Percentiles rank a stretch among this genome's conserved stretches.
These are phyloP conservation scores for Morone chrysops DNA, from an alignment of 2,113 vertebrate species.

Conservation along the genomic window DNA sequence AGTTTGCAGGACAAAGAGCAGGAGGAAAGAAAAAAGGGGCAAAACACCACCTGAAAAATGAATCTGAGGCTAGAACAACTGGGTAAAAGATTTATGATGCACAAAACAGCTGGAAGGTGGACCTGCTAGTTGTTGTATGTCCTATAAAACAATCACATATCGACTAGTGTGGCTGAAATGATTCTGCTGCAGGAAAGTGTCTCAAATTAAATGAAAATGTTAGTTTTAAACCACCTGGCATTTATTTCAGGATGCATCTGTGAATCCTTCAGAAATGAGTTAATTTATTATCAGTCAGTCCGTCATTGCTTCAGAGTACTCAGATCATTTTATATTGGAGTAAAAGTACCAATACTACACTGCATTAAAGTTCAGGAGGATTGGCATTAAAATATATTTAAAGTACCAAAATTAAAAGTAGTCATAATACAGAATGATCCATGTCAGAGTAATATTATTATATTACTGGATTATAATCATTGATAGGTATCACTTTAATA, in stretches of 20 bases:
- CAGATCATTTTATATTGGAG: no score
- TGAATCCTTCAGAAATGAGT: background rate
- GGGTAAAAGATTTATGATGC: slow-evolving; percentile 38
- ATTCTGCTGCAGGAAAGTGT: background rate
- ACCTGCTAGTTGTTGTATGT: background rate
- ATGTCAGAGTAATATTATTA: no score
- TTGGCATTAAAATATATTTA: no score
- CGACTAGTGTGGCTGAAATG: background rate
- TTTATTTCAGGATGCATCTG: background rate
- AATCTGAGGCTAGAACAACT: slow-evolving; percentile 3
- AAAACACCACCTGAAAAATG: slow-evolving; percentile 33
- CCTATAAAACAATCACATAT: background rate
- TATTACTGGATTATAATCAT: no score
- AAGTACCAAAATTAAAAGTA: no score
- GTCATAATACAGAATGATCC: no score
- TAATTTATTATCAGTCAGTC: background rate
- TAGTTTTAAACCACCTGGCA: background rate
- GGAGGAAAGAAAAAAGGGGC: background rate
- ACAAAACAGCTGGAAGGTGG: background rate
- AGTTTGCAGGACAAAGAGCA: background rate
- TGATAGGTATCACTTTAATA: no score
- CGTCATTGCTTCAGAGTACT: background rate
- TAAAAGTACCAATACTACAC: no score
- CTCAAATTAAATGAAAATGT: background rate
- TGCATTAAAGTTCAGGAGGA: no score